Evolutionary conservation across 92 coral and sea anemone species (phyloP), one percentile per base, ranked within the genome.

Genomic region (Meandrina meandrites): DNA sequence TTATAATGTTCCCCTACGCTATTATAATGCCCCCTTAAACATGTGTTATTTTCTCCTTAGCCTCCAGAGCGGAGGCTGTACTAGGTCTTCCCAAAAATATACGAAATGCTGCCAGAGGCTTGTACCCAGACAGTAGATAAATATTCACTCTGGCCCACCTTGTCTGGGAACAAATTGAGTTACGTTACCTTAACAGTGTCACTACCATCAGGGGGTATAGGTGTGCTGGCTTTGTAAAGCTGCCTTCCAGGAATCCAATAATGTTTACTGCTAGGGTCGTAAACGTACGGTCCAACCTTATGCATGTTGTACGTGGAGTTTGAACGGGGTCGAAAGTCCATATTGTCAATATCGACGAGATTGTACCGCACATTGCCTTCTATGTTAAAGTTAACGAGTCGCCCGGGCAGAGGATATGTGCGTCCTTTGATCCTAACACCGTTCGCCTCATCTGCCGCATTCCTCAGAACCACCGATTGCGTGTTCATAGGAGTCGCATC

Each of bases 181-280:
- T n/a, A n/a, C n/a, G n/a, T 28, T 77, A 77, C 86, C 28, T 83
- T 89, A 35, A 92, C 93, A 0, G 91, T 92, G 16, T 40, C 76
- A 57, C 93, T 90, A 27, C 84, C 81, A 76, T 90, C 62, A 62
- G 90, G 95, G 32, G 95, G 93, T 28, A 90, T 85, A 50, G 94
- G 92, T 16, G 87, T 91, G 78, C 89, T 85, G 4, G 96, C 81
- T 35, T 93, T 93, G 85, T 91, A 91, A 27, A 79, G 37, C 80
- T 82, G 91, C 57, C 94, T 80, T 13, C 96, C 94, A 17, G 96
- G 96, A 30, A 93, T 91, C 92, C 94, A 93, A 69, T 91, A 91
- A 75, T 93, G 88, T n/a, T 56, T 50, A 19, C 19, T 76, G 31
- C 36, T 73, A 3, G 96, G 89, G 42, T 88, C 75, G 86, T 91